Evolutionary conservation across 1,140 invertebrate species (phyloP), one percentile per base, ranked within the genome.

Genomic region (Plodia interpunctella): DNA sequence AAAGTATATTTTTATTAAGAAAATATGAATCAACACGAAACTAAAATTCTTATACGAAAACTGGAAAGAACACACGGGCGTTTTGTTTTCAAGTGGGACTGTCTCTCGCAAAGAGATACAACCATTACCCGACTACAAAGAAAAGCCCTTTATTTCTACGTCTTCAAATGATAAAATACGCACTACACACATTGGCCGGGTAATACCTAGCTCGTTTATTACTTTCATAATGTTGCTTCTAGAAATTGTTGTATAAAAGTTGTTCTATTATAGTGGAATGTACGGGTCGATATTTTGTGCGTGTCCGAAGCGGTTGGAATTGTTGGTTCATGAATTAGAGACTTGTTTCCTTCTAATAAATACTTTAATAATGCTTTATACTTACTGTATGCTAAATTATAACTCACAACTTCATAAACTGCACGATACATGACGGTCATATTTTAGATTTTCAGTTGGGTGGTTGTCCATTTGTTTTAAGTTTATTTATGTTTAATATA

Each of bases 161-260:
- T 50, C 54, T 57, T 21, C 44, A 28, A 44, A 30, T 53, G 49
- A 65, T 62, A 62, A 65, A 65, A 59, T 59, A 28, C 32, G 51
- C 51, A 50, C 51, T 57, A 61, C 59, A 55, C 38, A 25, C 59
- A 61, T 65, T 62, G 62, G 35, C 57, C 57, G 60, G 57, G 57
- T 66, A 60, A 60, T 69, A 69, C 66, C 25, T 20, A 20, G 53
- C 49, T 55, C 59, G 52, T 66, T 61, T 68, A 69, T 72, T 72
- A 72, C 70, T 66, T 66, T 60, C 58, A 66, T 68, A 62, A 66
- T 72, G 62, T 62, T 59, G 57, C 68, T 67, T 63, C 57, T 65
- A 59, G 63, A 68, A 68, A 59, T 61, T 25, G 17, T 61, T 61
- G 51, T 63, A 55, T 50, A 57, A 60, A 67, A 67, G 50, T 67